Base-by-base conservation (phyloP, 2,113 vertebrate species). In the Cryptomyrus ogoouensis region DNA sequence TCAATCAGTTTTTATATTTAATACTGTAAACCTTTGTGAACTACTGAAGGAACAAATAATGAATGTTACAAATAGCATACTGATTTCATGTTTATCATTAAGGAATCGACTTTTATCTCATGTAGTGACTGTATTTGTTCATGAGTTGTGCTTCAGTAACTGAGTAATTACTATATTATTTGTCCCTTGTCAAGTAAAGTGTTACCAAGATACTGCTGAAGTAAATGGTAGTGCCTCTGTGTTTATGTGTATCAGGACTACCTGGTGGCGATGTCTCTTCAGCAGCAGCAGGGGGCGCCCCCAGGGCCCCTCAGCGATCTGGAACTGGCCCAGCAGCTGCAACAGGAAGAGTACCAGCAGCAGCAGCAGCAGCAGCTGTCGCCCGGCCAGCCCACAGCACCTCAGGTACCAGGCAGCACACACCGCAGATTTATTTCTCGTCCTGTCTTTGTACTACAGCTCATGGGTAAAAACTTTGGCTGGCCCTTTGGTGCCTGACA, bases 261-360 rank as follows among this genome's bases (percentile, higher is more conserved):
- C 92, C 92, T 98, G 94, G 96, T 99, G 0, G 98, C 98, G 0
- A 93, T 99, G 92, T 98, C 97, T 0, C 94, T 99, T 91, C 98
- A 99, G 93, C 97, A 96, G 92, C 96, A 96, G 91, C 94, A 93
- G 53, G 96, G 95, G 19, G 94, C 90, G 46, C 95, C 94, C 46
- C 90, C 93, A 0, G 90, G 94, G 0, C 93, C 94, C 2, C 94
- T 99, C 5, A 98, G 97, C 0, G 98, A 99, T 93, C 93, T 99
- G 92, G 98, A 99, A 92, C 92, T 99, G n/a, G 98, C 98, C 0
- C 95, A 93, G 35, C 97, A 97, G 90, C 96, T 99, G 49, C 98
- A 99, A 93, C 97, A 98, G 49, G 97, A 99, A 91, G 98, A 99
- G 58, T 98, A 98, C 8, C 96, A 98, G 47, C 96, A 97, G 15